Evolutionary conservation across 2,113 vertebrate species (phyloP).

Genomic region (Mormyrus iriodes): DNA sequence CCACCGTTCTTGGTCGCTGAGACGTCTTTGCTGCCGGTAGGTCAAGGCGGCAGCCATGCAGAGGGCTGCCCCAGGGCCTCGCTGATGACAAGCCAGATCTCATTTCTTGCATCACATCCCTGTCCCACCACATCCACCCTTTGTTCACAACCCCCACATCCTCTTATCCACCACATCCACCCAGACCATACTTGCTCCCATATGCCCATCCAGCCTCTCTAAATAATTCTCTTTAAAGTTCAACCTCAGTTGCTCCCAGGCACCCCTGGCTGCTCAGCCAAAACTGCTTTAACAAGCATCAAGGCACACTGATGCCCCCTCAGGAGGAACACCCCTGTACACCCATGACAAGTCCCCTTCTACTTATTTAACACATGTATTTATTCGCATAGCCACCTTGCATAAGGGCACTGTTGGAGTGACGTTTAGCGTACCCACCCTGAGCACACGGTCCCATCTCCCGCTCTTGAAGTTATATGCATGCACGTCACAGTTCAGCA

Average conservation of each 20-base stretch:
- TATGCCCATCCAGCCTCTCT: not conserved
- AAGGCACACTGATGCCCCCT: not conserved
- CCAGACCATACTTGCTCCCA: not conserved
- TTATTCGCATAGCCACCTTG: not conserved
- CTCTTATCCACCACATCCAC: not conserved
- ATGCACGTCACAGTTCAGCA: not conserved
- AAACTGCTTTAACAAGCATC: not conserved
- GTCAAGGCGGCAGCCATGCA: not conserved
- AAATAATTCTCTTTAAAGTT: conserved; percentile 24
- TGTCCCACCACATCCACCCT: not conserved
- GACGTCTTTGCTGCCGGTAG: not conserved
- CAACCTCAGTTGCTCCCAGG: not conserved
- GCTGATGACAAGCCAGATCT: not conserved
- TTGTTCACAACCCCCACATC: not conserved
- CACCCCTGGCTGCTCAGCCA: conserved; percentile 1
- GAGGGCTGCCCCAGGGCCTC: not conserved
- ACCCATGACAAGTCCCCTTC: not conserved
- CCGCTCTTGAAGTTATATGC: not conserved
- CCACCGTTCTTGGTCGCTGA: not conserved
- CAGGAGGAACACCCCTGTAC: not conserved
- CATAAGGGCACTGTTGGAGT: not conserved
- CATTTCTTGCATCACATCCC: not conserved
- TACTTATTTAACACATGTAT: not conserved
- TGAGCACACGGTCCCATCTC: not conserved
- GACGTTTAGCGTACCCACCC: not conserved